Evolutionary conservation across 2,113 vertebrate species (phyloP), one percentile per base, ranked within the genome.

Genomic region (Dasyornis broadbenti): DNA sequence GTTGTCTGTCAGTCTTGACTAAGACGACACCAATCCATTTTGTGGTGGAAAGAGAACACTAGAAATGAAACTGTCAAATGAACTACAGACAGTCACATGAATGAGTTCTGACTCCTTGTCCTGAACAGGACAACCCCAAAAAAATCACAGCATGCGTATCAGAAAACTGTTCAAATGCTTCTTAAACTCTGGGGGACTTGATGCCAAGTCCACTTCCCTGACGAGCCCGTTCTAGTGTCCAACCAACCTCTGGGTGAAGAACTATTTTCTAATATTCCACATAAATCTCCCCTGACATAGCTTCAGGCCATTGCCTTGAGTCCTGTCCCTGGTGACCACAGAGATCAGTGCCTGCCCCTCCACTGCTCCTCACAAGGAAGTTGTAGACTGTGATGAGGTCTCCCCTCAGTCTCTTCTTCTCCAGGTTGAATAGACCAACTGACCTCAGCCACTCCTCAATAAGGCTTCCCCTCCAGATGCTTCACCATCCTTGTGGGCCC

Each of bases 31-130:
- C 28, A 45, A 60, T 70, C 44, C 18, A n/a, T 0, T 44, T 15
- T 28, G 45, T n/a, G 11, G 15, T 66, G 20, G 14, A 47, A 96
- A 83, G 44, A 81, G 8, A 86, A 66, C 76, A 35, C 35, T 42
- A 81, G 64, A 66, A 77, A 92, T 22, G 5, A 73, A 92, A 61
- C 35, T 63, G 33, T 30, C 10, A 2, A 52, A 37, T 24, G 13
- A 89, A 30, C 23, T 57, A 83, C 53, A 49, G 24, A 53, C 31
- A 66, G 47, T 57, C 24, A 65, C 4, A 7, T 7, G 20, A 57
- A 50, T 42, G 50, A 26, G 16, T 21, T 13, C 26, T 0, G 2
- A 57, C 49, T 65, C 60, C 15, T 49, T 0, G 0, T 15, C 24
- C 35, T 65, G 42, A 30, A 66, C 8, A 75, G 30, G 20, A 57